Evolutionary conservation across 2,888 invertebrate species (phyloP), one percentile per base, ranked within the genome.

Genomic region (Hanleya hanleyi): DNA sequence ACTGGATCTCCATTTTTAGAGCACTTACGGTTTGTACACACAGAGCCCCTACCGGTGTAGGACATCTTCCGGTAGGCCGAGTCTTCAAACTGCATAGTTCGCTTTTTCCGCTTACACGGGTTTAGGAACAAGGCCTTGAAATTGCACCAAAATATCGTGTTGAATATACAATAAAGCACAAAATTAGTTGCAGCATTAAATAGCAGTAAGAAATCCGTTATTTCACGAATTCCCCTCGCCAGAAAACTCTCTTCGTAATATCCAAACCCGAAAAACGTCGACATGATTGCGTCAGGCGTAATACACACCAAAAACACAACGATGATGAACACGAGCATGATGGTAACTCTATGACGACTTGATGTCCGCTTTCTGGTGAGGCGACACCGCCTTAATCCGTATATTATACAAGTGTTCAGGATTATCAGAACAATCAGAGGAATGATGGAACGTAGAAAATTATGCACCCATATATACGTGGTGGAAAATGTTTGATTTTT

Each of bases 231-330:
- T 22, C 87, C 89, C 38, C 84, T 80, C 1, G 87, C 84, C 18
- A 88, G 74, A 76, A 83, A 87, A 68, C 83, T 82, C 51, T 86
- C 85, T 70, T 90, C 90, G 37, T 82, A 83, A 78, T 90, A 90
- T 5, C 90, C 90, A 7, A 87, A 79, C 12, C 85, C 86, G 68
- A 89, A 85, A 51, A 88, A 83, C 15, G 87, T 86, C 5, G 89
- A 89, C 86, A 90, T 83, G 67, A 90, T 84, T 47, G 89, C 88
- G 74, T 90, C 90, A 1, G 90, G 90, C 22, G 86, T 87, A 49
- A 88, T 86, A 76, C 88, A 89, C 36, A 89, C 77, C n/a, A 90
- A 78, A 77, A 90, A 90, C 29, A 86, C 86, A 6, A 89, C 69
- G 29, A 90, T 88, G n/a, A 90, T 87, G 49, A 85, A 81, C 47